phyloP scores from a whole-genome alignment of 1,140 invertebrate species.

The Drosophila ohnishii region DNA sequence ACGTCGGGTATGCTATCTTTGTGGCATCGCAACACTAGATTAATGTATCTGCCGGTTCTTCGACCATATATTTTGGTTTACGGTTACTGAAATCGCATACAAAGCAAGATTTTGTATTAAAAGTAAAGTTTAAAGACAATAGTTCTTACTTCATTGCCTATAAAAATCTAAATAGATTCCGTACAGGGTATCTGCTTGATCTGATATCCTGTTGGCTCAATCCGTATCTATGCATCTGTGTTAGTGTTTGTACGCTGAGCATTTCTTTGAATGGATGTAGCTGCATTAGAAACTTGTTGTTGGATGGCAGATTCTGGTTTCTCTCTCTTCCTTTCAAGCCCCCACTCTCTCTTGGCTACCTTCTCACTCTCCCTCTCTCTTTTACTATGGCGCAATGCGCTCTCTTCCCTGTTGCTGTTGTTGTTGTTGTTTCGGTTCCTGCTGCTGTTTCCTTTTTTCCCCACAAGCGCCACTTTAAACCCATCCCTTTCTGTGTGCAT shows the following conservation, averaged over 20 bases:
- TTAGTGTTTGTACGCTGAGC: slow-evolving; percentile 29
- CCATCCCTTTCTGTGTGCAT: slow-evolving; percentile 69
- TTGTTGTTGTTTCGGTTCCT: slow-evolving; percentile 36
- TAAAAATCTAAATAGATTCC: not conserved
- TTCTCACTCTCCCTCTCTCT: slow-evolving; percentile 15
- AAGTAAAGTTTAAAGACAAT: too few species aligned
- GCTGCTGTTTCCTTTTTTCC: slow-evolving; percentile 58
- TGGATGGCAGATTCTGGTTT: slow-evolving; percentile 42
- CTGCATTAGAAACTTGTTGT: slow-evolving; percentile 79
- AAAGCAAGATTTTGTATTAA: too few species aligned
- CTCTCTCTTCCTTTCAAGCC: slow-evolving; percentile 9
- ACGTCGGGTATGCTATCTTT: too few species aligned
- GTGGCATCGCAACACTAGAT: not conserved
- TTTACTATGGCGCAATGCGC: slow-evolving; percentile 25
- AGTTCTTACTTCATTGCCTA: too few species aligned
- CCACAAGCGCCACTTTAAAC: slow-evolving; percentile 78
- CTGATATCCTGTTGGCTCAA: slow-evolving; percentile 14
- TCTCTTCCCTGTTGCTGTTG: slow-evolving; percentile 28
- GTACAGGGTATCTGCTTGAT: slow-evolving; percentile 20
- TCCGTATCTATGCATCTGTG: slow-evolving; percentile 6
- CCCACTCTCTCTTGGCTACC: slow-evolving; percentile 14
- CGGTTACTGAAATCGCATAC: too few species aligned
- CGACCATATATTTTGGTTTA: too few species aligned
- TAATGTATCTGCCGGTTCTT: not conserved
- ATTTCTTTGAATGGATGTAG: slow-evolving; percentile 75